Base-by-base conservation (phyloP, 2,797 vertebrate genomes). In the Eulemur albifrons region DNA sequence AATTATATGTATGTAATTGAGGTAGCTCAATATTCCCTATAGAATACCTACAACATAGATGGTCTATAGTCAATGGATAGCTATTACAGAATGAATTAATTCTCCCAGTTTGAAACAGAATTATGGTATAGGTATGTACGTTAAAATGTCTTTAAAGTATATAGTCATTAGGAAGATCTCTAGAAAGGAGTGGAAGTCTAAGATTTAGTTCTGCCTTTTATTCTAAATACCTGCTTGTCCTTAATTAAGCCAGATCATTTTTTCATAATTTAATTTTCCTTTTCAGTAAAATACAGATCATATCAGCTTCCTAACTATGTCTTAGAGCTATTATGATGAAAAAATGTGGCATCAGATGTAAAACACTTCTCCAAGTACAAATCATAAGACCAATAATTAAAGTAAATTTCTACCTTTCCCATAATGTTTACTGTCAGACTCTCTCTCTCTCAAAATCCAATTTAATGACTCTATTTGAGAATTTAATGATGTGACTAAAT, bases 351-450 rank as follows among this genome's bases (percentile, higher is more conserved):
- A 82, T 40, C 75, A 91, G 48, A 88, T 94, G 43, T 79, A 27
- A 95, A 94, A 70, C 20, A 67, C n/a, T 65, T 59, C 84, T 92
- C 85, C 63, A 83, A 88, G 52, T 91, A 88, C 50, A 95, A 94
- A 94, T 90, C 96, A 89, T 77, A 84, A 95, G 63, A 63, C 15
- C 32, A 48, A 67, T 57, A 91, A 95, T 94, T 84, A 95, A 75
- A 82, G 38, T 82, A 48, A 87, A 69, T 59, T 67, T 94, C 63
- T 79, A 1, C 38, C 57, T 92, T 93, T 94, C 85, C 35, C 35
- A 94, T 79, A 14, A 94, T 48, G 50, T 1, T n/a, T 93, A 80
- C 35, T 63, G n/a, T 52, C 48, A 82, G 48, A 70, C 25, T 88
- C 23, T 72, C 59, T 72, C 76, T 52, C 65, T 40, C 38, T 94